Evolutionary conservation across 37 sponge, comb jelly and placozoan genomes (phyloP), one percentile per base, ranked within the genome.

Genomic region (Lycopodina hypogea): DNA sequence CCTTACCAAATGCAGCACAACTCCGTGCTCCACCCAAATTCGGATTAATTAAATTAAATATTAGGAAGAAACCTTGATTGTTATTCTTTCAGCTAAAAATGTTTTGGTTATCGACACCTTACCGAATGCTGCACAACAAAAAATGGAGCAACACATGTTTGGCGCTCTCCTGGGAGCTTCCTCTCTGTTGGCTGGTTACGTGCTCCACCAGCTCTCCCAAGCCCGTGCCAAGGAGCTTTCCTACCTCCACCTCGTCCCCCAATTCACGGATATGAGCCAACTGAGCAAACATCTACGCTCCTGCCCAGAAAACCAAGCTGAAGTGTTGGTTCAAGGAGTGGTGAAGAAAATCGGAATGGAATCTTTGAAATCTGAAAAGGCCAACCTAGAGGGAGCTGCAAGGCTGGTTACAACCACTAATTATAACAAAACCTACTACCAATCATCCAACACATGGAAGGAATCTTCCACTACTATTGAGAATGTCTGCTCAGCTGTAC

Each of bases 301-400:
- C 26, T 53, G 38, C 18, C 79, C 86, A 0, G 26, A 63, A 3
- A 67, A 79, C 21, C 26, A 52, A 34, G 84, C 80, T 33, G 68
- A 83, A 42, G 83, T 90, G 12, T 51, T 90, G 21, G 63, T 85
- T 22, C 79, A 90, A 48, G 91, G 91, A 1, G 37, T 45, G 3
- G 83, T 78, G 15, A 55, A 81, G 61, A 81, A 81, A 52, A 51
- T 65, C 2, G 85, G 69, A 22, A 56, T 63, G 36, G 42, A 48
- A 21, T 28, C 78, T 1, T 63, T 86, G 40, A 56, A 32, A 15
- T 90, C 91, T 23, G 83, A 90, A 29, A 78, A 82, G 14, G 78
- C 83, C 42, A 83, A 83, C 2, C 41, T 90, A 1, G 81, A 75
- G 22, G 91, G 91, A 32, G 91, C 83, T 6, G 91, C 86, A n/a